Evolutionary conservation across 2,797 vertebrate species (phyloP).

Genomic region (Loris lydekkerianus): DNA sequence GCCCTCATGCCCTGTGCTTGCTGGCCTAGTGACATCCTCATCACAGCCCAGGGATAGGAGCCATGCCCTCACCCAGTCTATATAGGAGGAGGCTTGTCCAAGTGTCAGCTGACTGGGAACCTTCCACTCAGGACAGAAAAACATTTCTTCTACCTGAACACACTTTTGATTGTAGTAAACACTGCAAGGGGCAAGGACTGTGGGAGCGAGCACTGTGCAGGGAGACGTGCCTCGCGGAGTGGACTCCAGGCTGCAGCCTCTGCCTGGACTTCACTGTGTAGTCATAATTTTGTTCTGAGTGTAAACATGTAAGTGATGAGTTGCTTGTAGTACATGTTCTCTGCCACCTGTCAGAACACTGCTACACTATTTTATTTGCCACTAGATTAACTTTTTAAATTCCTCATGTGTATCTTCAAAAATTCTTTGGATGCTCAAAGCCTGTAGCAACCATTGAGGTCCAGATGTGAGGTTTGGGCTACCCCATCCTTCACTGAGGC

Average conservation of each 20-base stretch:
- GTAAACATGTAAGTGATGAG: not conserved
- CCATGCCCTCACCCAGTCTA: not conserved
- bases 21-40: not conserved
- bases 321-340: not conserved
- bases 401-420: not conserved
- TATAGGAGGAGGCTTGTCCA: not conserved
- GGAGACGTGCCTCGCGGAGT: not conserved
- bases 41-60: not conserved
- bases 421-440: not conserved
- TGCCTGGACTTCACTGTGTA: not conserved
- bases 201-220: not conserved
- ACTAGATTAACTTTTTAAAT: conserved; percentile 23
- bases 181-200: not conserved
- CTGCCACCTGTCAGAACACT: not conserved
- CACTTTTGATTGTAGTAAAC: not conserved
- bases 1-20: accelerated
- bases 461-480: not conserved
- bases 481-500: not conserved
- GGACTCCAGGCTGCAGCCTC: not conserved
- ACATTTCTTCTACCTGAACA: not conserved
- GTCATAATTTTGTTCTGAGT: conserved; percentile 4
- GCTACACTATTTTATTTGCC: not conserved
- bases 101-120: not conserved
- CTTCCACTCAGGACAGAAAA: not conserved
- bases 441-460: not conserved